Conservation (phyloP, 1,140 invertebrate species). For the Drosophila athabasca region DNA sequence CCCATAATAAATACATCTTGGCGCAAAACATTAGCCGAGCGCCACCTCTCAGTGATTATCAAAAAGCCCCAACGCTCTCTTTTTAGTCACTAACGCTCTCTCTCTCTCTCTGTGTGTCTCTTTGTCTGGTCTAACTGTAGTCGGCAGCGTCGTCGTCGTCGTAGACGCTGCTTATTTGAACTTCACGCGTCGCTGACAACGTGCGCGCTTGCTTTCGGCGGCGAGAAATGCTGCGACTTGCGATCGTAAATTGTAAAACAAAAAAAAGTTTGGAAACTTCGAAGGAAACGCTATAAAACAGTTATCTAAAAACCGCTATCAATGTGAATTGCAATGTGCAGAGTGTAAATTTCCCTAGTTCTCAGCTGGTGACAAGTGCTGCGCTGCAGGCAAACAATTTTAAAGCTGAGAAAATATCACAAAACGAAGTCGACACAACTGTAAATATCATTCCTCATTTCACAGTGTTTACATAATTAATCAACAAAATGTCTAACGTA, state of each 20-base stretch:
- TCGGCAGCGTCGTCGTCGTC: background rate
- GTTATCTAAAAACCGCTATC: conserved; percentile 7
- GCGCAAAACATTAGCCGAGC: too few relatives aligned
- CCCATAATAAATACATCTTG: too few relatives aligned
- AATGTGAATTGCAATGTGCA: background rate
- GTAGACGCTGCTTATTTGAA: conserved; percentile 27
- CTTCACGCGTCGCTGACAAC: conserved; percentile 28
- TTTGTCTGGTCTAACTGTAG: background rate
- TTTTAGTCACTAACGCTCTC: background rate
- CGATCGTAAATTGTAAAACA: conserved; percentile 10
- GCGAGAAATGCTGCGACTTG: conserved; percentile 5
- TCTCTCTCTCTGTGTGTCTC: conserved; percentile 12
- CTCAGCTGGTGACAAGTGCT: too few relatives aligned
- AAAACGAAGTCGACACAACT: background rate
- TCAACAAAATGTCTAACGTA: background rate
- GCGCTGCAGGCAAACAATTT: background rate
- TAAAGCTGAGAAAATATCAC: background rate
- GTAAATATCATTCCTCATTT: background rate
- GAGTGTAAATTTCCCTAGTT: too few relatives aligned
- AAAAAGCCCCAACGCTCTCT: background rate
- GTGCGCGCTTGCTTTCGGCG: background rate
- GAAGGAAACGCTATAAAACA: background rate
- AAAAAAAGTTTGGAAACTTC: background rate
- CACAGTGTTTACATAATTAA: conserved; percentile 1
- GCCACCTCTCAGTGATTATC: too few relatives aligned